Evolutionary conservation across 1,140 invertebrate genomes (phyloP), one percentile per base, ranked within the genome.

Genomic region (Neodiprion fabricii): DNA sequence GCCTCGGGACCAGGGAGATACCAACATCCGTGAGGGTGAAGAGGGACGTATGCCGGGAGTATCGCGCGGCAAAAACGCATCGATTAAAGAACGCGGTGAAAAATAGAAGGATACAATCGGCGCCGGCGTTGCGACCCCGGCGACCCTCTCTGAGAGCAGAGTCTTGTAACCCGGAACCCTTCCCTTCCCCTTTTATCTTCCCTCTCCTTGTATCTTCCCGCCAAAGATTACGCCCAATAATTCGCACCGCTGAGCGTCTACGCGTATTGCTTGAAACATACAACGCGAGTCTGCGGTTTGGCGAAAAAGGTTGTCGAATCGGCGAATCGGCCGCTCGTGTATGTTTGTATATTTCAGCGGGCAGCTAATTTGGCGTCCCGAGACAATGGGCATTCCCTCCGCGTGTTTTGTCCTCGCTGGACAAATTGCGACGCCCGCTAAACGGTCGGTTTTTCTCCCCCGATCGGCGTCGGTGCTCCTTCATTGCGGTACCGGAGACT

Each of bases 341-440:
- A 71, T 48, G 48, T 71, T n/a, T 40, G 28, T 48, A 28, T 9
- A 7, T 28, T 68, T 12, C 67, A 23, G 12, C 67, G 67, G 48
- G 12, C 4, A 17, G 53, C 74, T 68, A 47, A 74, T 53, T n/a
- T 67, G 67, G 67, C 61, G 48, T 74, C 75, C 53, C 61, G 53
- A 78, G 78, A 86, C 84, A 86, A 86, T 86, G 84, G 81, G 77
- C 82, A 86, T 87, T 86, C 84, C 85, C 72, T 72, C 72, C 74
- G 74, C 76, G 78, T 86, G 82, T 87, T 86, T 85, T 87, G 84
- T 81, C 82, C 79, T 61, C 53, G 77, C 76, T 78, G 82, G 84
- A 86, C 86, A 87, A 87, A 87, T 87, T 87, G 85, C 85, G 76
- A 84, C 74, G 83, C 81, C 82, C 80, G 82, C 80, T 86, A 85